A percentile compares a stretch with the other conserved stretches of the same genome.
These are phyloP conservation scores for Seladonia tumulorum DNA, from an alignment of 2,888 invertebrate genomes.

Conservation along the genomic window DNA sequence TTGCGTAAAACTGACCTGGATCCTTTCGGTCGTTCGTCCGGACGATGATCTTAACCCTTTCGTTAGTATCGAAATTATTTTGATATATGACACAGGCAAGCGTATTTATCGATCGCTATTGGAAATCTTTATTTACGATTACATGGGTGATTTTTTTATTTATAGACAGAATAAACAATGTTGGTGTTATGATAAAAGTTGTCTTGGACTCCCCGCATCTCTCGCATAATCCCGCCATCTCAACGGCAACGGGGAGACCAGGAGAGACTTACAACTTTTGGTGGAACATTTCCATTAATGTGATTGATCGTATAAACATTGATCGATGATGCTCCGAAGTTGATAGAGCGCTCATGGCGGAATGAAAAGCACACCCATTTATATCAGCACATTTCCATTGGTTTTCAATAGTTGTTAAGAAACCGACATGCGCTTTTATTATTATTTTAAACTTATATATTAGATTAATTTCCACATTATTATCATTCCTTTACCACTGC, in stretches of 20 bases:
- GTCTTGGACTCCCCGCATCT: background rate
- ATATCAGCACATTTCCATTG: background rate
- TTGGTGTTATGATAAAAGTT: background rate
- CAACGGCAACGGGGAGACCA: background rate
- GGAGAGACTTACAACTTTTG: too few species aligned
- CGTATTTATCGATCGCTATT: background rate
- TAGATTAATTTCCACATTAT: background rate
- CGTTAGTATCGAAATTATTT: background rate
- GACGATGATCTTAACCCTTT: background rate
- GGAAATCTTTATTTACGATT: background rate
- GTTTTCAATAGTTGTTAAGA: background rate
- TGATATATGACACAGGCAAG: background rate
- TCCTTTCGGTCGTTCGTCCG: background rate
- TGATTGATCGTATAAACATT: background rate
- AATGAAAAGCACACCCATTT: background rate
- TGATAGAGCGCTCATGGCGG: background rate
- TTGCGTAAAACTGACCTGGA: conserved; percentile 16
- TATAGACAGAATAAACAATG: background rate
- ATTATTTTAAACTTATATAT: background rate
- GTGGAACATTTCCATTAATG: background rate
- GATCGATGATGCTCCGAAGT: background rate
- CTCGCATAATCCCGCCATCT: too few species aligned
- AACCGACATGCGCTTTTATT: background rate
- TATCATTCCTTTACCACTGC: too few species aligned
- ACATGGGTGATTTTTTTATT: background rate